These are phyloP conservation scores for Pocillopora damicornis DNA, from an alignment of 64 coral and sea anemone species.

Conservation along the genomic window DNA sequence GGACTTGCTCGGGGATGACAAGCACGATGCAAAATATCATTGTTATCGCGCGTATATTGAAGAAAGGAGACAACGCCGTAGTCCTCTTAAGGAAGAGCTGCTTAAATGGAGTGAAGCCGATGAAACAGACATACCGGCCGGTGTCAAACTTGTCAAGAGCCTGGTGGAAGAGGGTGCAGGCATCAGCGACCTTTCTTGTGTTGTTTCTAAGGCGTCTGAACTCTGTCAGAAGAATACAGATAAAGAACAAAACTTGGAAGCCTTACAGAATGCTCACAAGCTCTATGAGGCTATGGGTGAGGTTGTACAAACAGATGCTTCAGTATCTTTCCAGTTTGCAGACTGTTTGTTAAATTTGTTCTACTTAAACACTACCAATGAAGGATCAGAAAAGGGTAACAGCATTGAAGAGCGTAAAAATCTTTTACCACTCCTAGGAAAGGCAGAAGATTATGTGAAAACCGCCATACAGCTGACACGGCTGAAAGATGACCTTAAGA, in stretches of 20 bases:
- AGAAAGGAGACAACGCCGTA: background rate
- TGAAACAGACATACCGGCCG: background rate
- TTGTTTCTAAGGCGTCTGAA: background rate
- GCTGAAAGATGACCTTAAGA: conserved; percentile 3
- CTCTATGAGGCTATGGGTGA: conserved; percentile 59
- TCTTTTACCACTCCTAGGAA: conserved; percentile 5
- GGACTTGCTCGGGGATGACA: conserved; percentile 28
- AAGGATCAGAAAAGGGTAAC: background rate
- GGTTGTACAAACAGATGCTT: conserved; percentile 17
- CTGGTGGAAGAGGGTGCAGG: conserved; percentile 51
- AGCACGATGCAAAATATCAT: conserved; percentile 27
- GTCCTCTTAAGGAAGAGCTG: conserved; percentile 22
- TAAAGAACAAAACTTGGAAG: background rate
- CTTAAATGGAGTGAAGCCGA: conserved; percentile 16
- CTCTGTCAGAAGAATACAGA: background rate
- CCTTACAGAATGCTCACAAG: conserved; percentile 40
- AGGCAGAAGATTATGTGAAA: conserved; percentile 50
- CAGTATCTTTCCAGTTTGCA: conserved; percentile 48
- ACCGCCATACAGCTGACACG: conserved; percentile 43
- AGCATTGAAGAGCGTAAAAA: background rate
- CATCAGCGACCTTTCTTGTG: conserved; percentile 6
- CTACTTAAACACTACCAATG: background rate
- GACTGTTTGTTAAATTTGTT: conserved; percentile 49
- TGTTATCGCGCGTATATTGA: conserved; percentile 18
- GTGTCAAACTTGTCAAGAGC: conserved; percentile 8